Evolutionary conservation across 2,888 invertebrate genomes (phyloP), one percentile per base, ranked within the genome.

Genomic region (Crematogaster levior): DNA sequence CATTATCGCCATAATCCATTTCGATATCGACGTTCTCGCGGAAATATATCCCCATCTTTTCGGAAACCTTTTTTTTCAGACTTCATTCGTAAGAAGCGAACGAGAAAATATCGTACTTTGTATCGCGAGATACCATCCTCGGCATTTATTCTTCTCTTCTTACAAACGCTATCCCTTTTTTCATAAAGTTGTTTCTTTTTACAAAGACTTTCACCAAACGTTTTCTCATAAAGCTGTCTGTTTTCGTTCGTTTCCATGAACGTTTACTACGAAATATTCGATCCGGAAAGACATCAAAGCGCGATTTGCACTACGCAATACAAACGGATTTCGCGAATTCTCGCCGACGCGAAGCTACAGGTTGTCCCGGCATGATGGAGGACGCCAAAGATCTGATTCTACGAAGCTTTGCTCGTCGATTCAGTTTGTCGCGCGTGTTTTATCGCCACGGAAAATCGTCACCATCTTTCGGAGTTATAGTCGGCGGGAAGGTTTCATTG

Each of bases 1-100:
- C 87, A 89, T 91, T 91, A 89, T 89, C 82, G 86, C 70, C 0
- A 65, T 43, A 37, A 65, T 65, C 46, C 15, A 37, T 46, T 68
- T 51, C 30, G 46, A 43, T 30, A 68, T 80, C 83, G 81, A 77
- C 48, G 72, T 30, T 82, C 24, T 30, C 15, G 46, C 48, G 9
- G 21, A 68, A 56, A 73, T 70, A 27, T 27, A n/a, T 58, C 46
- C 37, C 7, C 51, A 10, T n/a, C 85, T 68, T 68, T 81, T 85
- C 48, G 66, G 30, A 37, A 48, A 27, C 40, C 9, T 12, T 40
- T 9, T 37, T 66, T 51, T 24, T 12, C 12, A 18, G 24, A 68
- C 5, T 6, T 24, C 6, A 15, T 43, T 56, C 1, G 10, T 6
- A 43, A 63, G 63, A 65, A 18, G 9, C 37, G 15, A 75, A 75